Evolutionary conservation across 2,113 vertebrate genomes (phyloP).

Genomic region (Carassius gibelio): DNA sequence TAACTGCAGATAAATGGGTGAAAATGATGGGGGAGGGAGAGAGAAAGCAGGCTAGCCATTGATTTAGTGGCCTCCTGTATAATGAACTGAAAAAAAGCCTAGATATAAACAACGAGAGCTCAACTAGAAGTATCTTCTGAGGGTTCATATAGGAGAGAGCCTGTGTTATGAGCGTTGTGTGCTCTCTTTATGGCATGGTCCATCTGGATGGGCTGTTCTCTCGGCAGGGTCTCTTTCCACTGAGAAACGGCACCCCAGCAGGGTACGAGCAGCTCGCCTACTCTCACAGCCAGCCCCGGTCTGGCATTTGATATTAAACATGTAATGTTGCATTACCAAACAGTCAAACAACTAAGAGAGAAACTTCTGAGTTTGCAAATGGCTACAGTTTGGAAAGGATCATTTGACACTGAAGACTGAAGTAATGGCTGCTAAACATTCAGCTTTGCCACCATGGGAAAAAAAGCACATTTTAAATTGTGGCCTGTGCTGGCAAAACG

Average conservation of each 20-base stretch:
- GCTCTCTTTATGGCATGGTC: slow-evolving; percentile 26
- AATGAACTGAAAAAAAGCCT: not conserved
- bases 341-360: not conserved
- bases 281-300: slow-evolving; percentile 32
- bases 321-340: not conserved
- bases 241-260: slow-evolving; percentile 38
- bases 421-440: not conserved
- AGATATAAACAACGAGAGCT: not conserved
- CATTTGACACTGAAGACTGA: not conserved
- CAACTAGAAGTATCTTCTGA: slow-evolving; percentile 2
- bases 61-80: not conserved
- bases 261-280: slow-evolving; percentile 41
- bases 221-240: slow-evolving; percentile 47
- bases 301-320: not conserved
- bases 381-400: not conserved
- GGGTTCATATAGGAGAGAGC: not conserved
- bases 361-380: slow-evolving; percentile 1
- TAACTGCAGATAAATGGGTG: slow-evolving; percentile 9
- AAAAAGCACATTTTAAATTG: not conserved
- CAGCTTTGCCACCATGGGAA: not conserved
- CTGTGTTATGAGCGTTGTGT: slow-evolving; percentile 10
- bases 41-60: not conserved
- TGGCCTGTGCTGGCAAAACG: too few relatives aligned
- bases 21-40: not conserved
- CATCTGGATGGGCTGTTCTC: slow-evolving; percentile 52